Evolutionary conservation across 2,888 invertebrate species (phyloP), one percentile per base, ranked within the genome.

Genomic region (Macroteleia sp.): DNA sequence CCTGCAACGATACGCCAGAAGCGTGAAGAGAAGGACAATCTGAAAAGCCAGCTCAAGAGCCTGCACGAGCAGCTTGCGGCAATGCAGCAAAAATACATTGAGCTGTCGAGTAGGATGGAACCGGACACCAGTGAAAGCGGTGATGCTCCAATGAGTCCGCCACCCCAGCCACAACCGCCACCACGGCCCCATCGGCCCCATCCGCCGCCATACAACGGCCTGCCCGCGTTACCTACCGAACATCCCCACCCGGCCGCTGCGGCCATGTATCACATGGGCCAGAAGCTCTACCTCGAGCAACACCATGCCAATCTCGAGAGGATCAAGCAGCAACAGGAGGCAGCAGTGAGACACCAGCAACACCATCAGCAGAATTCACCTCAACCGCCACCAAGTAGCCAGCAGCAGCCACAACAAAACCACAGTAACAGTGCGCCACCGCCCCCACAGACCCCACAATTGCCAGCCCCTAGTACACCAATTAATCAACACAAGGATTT

Each of bases 51-150:
- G 91, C 92, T 97, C 85, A 94, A 96, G 85, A 95, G 95, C 73
- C 95, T 98, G 94, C 96, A 97, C 92, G 96, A 97, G 88, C 97
- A 97, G 91, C 92, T 97, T 73, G 97, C 96, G 9, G 96, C 96
- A 90, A 97, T 98, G 96, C 97, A 97, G 92, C 96, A 97, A 88
- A 96, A 97, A 90, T 97, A 97, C 92, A 94, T 96, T 89, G 96
- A 97, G 91, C 92, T 97, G 86, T 96, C 96, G 90, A 96, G 96
- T 87, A 93, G 96, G 83, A 96, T 96, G 94, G 96, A 96, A 90
- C 87, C 92, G 91, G 86, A 93, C 91, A 82, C 92, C 91, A 83
- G 91, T 92, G 86, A 95, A 93, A 78, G 92, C 93, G 79, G 93
- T 93, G 79, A 92, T 88, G 80, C 88, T 28, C 90, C 90, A 20